These are phyloP conservation scores for Setophaga kirtlandii DNA, from an alignment of 2,113 vertebrate genomes.

Conservation along the genomic window DNA sequence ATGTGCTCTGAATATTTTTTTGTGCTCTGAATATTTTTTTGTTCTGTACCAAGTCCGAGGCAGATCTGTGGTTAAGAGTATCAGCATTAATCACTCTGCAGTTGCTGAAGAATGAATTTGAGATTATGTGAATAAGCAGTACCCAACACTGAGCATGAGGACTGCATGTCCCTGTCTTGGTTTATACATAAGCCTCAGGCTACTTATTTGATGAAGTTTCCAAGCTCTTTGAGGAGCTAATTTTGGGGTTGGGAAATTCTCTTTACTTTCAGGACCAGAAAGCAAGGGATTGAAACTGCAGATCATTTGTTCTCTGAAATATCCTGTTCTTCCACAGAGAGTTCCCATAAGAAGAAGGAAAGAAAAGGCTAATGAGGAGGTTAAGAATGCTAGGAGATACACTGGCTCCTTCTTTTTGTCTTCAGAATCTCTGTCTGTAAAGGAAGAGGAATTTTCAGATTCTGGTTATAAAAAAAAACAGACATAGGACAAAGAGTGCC, in stretches of 20 bases:
- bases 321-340: constrained; percentile 55
- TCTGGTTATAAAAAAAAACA: not conserved
- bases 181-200: not conserved
- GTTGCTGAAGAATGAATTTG: not conserved
- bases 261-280: not conserved
- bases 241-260: not conserved
- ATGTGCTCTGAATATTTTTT: not conserved
- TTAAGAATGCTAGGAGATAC: constrained; percentile 58
- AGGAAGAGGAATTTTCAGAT: constrained; percentile 51
- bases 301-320: constrained; percentile 41
- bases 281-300: not conserved
- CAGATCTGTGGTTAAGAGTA: not conserved
- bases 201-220: not conserved
- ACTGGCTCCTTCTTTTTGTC: constrained; percentile 51
- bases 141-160: not conserved
- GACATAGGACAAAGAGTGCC: not conserved
- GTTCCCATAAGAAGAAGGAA: constrained; percentile 52
- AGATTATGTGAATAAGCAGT: not conserved
- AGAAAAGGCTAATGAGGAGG: constrained; percentile 50
- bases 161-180: not conserved
- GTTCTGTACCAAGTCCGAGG: not conserved
- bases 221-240: not conserved
- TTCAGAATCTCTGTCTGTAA: constrained; percentile 48
- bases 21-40: not conserved
- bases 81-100: not conserved